phyloP scores from a whole-genome alignment of 2,888 invertebrate genomes.

The Drosophila prolongata region DNA sequence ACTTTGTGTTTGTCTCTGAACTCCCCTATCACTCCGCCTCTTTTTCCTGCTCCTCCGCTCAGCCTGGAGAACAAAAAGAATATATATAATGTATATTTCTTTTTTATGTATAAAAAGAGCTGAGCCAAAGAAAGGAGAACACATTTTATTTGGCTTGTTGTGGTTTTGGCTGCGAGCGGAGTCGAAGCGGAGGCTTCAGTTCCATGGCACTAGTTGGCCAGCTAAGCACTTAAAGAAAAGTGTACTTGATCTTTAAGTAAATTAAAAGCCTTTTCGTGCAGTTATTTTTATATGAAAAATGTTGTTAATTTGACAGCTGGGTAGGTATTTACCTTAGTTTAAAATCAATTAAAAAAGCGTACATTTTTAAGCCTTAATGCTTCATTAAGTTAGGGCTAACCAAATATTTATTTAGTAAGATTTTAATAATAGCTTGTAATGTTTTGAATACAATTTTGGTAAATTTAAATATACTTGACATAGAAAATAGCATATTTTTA shows the following conservation, averaged over 20 bases:
- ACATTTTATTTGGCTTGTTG: conserved; percentile 77
- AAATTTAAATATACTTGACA: too few species aligned
- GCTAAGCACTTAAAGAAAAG: not conserved
- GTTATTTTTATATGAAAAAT: too few species aligned
- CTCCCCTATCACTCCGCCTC: not conserved
- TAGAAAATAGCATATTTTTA: too few species aligned
- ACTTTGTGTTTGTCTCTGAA: conserved; percentile 57
- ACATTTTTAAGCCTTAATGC: too few species aligned
- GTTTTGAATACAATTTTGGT: too few species aligned
- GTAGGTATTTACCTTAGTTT: too few species aligned
- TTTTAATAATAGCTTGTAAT: too few species aligned
- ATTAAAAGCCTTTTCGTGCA: too few species aligned
- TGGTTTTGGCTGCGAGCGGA: conserved; percentile 49
- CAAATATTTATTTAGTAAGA: too few species aligned
- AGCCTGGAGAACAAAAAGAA: conserved; percentile 32
- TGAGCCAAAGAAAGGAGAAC: conserved; percentile 41
- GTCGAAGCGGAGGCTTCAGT: conserved; percentile 19
- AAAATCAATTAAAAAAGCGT: too few species aligned
- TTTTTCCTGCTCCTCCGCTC: conserved; percentile 1
- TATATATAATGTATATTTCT: conserved; percentile 9
- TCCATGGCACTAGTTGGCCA: conserved; percentile 7
- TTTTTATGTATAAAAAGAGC: conserved; percentile 18
- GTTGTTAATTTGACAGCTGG: too few species aligned
- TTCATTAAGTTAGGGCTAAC: too few species aligned
- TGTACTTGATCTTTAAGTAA: not conserved